phyloP scores from a whole-genome alignment of 64 coral and sea anemone genomes.

The Trachythela sp. region DNA sequence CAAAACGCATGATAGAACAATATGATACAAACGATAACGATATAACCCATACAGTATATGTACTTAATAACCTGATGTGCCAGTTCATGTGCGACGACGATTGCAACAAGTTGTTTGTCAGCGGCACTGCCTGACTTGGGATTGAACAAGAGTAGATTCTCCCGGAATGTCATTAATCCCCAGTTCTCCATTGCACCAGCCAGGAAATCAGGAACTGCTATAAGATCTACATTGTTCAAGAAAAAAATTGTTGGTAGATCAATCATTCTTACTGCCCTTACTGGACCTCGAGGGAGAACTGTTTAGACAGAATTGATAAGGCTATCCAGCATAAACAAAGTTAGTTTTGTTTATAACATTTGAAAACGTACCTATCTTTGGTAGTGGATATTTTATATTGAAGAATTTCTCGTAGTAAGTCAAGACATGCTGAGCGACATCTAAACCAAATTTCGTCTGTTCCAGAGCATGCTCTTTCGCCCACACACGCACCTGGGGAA shows the following conservation, averaged over 20 bases:
- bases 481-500: conserved; percentile 86
- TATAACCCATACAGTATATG: neutral
- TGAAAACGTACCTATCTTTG: conserved; percentile 82
- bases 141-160: conserved; percentile 72
- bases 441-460: conserved; percentile 54
- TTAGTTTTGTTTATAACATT: neutral
- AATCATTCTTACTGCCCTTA: neutral
- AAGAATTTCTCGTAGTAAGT: conserved; percentile 94
- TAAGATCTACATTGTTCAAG: conserved; percentile 42
- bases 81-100: conserved; percentile 78
- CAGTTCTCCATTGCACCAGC: conserved; percentile 97
- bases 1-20: too few relatives aligned
- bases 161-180: conserved; percentile 85
- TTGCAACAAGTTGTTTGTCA: conserved; percentile 79
- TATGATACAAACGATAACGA: too few relatives aligned
- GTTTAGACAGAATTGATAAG: too few relatives aligned
- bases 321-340: too few relatives aligned
- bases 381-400: conserved; percentile 86
- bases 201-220: conserved; percentile 87
- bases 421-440: conserved; percentile 76
- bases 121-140: conserved; percentile 56
- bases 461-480: conserved; percentile 67
- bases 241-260: neutral
- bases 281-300: too few relatives aligned
- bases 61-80: conserved; percentile 63